phyloP scores from a whole-genome alignment of 2,888 invertebrate genomes.

The Xanthia togata region DNA sequence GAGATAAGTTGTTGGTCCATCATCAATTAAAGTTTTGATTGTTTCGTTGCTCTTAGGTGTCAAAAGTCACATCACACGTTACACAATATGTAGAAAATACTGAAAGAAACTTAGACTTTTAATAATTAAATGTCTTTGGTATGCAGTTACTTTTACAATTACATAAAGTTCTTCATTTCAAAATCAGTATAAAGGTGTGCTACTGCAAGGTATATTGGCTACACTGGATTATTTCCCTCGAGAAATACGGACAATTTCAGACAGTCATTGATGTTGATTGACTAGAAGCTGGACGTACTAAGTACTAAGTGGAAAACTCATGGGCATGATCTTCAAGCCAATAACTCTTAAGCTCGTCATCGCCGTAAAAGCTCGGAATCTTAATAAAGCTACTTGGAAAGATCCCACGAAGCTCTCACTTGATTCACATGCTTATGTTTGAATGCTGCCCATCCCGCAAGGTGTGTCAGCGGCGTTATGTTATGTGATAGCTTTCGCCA shows the following conservation, averaged over 20 bases:
- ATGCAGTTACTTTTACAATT: background rate
- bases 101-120: background rate
- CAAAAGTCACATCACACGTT: background rate
- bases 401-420: background rate
- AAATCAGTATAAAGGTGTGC: too few species aligned
- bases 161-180: too few species aligned
- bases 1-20: conserved; percentile 28
- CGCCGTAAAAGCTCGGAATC: background rate
- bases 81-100: conserved; percentile 5
- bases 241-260: background rate
- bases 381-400: conserved; percentile 21
- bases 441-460: conserved; percentile 33
- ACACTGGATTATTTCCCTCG: too few species aligned
- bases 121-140: too few species aligned
- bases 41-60: conserved; percentile 13
- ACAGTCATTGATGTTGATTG: background rate
- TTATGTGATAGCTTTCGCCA: conserved; percentile 43
- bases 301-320: background rate
- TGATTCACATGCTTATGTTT: conserved; percentile 15
- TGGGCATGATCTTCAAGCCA: background rate
- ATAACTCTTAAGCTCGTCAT: background rate
- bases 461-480: conserved; percentile 33
- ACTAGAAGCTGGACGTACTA: background rate
- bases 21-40: conserved; percentile 26
- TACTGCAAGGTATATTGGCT: too few species aligned